Base-by-base conservation (phyloP, 92 coral and sea anemone species). In the Parazoanthus swiftii region DNA sequence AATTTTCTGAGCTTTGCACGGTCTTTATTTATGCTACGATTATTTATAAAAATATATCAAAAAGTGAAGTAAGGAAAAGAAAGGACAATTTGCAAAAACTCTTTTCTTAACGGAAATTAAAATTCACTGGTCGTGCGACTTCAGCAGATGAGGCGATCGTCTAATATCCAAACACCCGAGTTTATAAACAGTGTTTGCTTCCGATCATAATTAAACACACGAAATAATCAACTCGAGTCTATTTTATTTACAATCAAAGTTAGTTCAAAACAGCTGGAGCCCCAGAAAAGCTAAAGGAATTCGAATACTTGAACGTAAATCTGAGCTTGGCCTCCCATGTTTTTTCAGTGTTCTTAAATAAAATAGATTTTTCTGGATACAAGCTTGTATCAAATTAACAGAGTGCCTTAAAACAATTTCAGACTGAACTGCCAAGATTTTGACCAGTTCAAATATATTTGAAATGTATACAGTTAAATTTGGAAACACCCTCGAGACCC, bases 191-290 rank as follows among this genome's bases (percentile, higher is more conserved):
- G 39, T 25, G 46, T 71, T 48, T 33, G 59, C 43, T 84, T 84
- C 87, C 87, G 87, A 70, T 46, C 59, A 84, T 84, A 71, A 84
- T 84, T 71, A 84, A 84, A 71, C 72, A 71, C 78, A 71, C 66
- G 46, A 84, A 84, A 84, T 84, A 84, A 84, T 84, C 13, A 84
- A 25, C 58, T 71, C 29, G 46, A 16, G 38, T 59, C 51, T 70
- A 33, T 35, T 70, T 71, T 84, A 84, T 84, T 84, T 84, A 84
- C 79, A 84, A 70, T 70, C 26, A 13, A 46, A 15, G 38, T 35
- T 16, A 68, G 63, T 29, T 70, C 25, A 5, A 21, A 18, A 74
- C 87, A 84, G 87, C 87, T 84, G 87, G 87, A 6, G 38, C 11
- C 10, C 51, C 29, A n/a, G 8, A 48, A 0, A 58, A 72, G 77